Percentiles rank a stretch among this genome's conserved stretches.
phyloP scores from a whole-genome alignment of 1,140 invertebrate genomes.

The Cecropterus lyciades region DNA sequence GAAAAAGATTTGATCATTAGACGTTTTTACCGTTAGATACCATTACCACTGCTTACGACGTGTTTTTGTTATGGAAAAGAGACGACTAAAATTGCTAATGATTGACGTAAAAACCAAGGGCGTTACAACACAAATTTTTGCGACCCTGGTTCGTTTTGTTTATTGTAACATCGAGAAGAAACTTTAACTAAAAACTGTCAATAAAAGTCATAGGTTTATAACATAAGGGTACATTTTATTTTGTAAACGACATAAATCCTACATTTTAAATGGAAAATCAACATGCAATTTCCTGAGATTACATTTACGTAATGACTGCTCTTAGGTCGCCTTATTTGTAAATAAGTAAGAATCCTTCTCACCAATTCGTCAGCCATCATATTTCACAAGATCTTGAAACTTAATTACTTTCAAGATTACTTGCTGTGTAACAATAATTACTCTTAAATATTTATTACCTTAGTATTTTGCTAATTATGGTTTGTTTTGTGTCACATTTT shows the following conservation, averaged over 20 bases:
- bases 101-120: too few relatives aligned
- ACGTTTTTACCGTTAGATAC: too few relatives aligned
- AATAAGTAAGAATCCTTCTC: neutral
- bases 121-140: too few relatives aligned
- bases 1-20: too few relatives aligned
- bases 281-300: neutral
- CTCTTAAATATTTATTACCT: neutral
- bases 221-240: neutral
- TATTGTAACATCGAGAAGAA: too few relatives aligned
- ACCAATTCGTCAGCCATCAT: neutral
- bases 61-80: too few relatives aligned
- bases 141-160: too few relatives aligned
- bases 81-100: too few relatives aligned
- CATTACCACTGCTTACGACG: too few relatives aligned
- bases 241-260: neutral
- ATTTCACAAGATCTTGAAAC: conserved; percentile 2
- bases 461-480: neutral
- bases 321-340: neutral
- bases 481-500: conserved; percentile 5
- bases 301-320: neutral
- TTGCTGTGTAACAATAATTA: neutral
- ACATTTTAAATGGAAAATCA: neutral
- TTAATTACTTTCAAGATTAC: neutral
- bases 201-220: neutral
- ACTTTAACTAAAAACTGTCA: too few relatives aligned